These are phyloP conservation scores for Eupithecia exiguata DNA, from an alignment of 2,888 invertebrate genomes.

Conservation along the genomic window DNA sequence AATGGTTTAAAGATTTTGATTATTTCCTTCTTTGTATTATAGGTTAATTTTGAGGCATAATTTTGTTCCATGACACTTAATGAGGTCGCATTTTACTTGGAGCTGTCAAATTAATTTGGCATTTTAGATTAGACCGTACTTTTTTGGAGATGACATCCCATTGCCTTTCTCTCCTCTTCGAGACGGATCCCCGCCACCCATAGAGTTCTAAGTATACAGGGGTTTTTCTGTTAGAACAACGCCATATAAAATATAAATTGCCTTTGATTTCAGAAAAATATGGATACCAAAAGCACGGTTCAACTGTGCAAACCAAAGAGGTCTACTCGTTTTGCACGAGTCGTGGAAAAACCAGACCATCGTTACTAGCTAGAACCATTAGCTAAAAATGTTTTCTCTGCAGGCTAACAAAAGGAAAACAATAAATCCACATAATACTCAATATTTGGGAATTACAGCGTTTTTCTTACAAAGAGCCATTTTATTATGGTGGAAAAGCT, in stretches of 20 bases:
- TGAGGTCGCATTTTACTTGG: background rate
- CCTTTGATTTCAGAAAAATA: background rate
- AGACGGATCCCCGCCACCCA: no score
- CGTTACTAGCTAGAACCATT: conserved; percentile 15
- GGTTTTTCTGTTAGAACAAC: background rate
- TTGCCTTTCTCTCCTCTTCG: no score
- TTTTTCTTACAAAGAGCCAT: conserved; percentile 13
- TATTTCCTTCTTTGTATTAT: no score
- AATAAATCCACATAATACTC: conserved; percentile 55
- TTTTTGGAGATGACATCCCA: background rate
- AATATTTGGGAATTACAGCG: conserved; percentile 46
- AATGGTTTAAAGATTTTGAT: no score
- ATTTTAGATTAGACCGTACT: background rate
- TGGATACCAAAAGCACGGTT: background rate
- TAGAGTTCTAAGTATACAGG: no score
- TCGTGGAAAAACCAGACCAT: background rate
- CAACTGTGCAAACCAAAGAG: background rate
- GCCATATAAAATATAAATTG: background rate
- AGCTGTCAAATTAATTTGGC: background rate
- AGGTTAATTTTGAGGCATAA: no score
- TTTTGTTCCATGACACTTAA: no score
- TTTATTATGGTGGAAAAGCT: conserved; percentile 15
- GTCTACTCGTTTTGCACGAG: background rate
- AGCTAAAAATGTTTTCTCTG: conserved; percentile 41
- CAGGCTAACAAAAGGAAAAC: conserved; percentile 46